phyloP scores from a whole-genome alignment of 2,888 invertebrate genomes.

The Drosophila meridiana region DNA sequence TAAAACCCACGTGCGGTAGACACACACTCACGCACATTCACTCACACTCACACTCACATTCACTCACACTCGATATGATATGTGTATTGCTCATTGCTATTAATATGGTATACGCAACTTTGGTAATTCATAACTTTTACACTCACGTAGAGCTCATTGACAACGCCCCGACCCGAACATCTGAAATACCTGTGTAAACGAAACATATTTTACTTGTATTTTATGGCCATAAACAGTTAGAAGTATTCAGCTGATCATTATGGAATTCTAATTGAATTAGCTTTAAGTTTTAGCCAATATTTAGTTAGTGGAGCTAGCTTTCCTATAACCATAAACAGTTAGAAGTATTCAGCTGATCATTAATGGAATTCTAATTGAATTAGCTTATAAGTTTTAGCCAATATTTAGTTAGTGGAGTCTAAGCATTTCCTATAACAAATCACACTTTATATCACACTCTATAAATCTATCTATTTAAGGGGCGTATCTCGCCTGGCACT shows the following conservation, averaged over 20 bases:
- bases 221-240: slow-evolving; percentile 7
- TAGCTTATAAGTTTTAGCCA: background rate
- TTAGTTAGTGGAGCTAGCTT: too few species aligned
- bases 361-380: background rate
- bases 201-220: background rate
- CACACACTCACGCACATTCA: background rate
- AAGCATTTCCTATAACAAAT: background rate
- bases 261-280: background rate
- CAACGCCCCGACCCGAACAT: slow-evolving; percentile 17
- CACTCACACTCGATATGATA: slow-evolving; percentile 20
- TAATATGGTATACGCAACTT: slow-evolving; percentile 46
- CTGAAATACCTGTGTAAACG: slow-evolving; percentile 8
- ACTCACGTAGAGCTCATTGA: slow-evolving; percentile 45
- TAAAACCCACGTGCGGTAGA: slow-evolving; percentile 41
- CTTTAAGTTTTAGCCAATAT: background rate
- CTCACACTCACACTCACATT: background rate
- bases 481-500: slow-evolving; percentile 22
- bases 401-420: background rate
- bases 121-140: slow-evolving; percentile 64
- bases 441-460: background rate
- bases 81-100: slow-evolving; percentile 53
- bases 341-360: background rate
- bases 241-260: background rate
- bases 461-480: background rate
- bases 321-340: slow-evolving; percentile 7